phyloP scores from a whole-genome alignment of 2,888 invertebrate species.

The Adela reaumurella region DNA sequence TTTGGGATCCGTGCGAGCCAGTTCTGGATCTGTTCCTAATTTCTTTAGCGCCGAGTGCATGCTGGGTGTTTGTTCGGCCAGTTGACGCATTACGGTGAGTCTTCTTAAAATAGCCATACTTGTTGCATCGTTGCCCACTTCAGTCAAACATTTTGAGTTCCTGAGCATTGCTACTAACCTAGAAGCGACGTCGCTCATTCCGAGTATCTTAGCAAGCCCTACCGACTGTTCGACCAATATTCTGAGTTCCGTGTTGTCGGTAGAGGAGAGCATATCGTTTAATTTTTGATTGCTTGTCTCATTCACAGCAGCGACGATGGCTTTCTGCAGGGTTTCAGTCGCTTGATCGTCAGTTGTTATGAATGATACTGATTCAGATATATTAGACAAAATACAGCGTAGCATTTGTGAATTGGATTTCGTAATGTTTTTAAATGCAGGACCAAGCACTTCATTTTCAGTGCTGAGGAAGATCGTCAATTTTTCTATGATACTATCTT shows the following conservation, averaged over 20 bases:
- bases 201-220: constrained; percentile 66
- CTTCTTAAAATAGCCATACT: constrained; percentile 66
- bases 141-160: constrained; percentile 53
- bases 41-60: constrained; percentile 60
- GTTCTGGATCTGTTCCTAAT: constrained; percentile 62
- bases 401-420: constrained; percentile 59
- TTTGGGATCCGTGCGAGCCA: constrained; percentile 65
- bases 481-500: constrained; percentile 60
- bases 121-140: constrained; percentile 55
- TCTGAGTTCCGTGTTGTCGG: constrained; percentile 39
- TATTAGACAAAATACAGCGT: constrained; percentile 56
- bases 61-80: constrained; percentile 64
- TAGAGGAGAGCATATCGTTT: constrained; percentile 48
- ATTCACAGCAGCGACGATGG: constrained; percentile 63
- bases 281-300: constrained; percentile 59
- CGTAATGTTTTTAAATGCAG: constrained; percentile 64
- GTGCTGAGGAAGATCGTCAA: constrained; percentile 61
- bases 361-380: constrained; percentile 58
- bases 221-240: constrained; percentile 60
- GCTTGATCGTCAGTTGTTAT: constrained; percentile 63
- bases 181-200: constrained; percentile 60
- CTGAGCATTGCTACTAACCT: constrained; percentile 50
- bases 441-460: constrained; percentile 57
- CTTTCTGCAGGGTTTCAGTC: constrained; percentile 61
- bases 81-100: constrained; percentile 66